Conservation (phyloP, 2,888 invertebrate genomes). For the Lamellibrachia satsuma region DNA sequence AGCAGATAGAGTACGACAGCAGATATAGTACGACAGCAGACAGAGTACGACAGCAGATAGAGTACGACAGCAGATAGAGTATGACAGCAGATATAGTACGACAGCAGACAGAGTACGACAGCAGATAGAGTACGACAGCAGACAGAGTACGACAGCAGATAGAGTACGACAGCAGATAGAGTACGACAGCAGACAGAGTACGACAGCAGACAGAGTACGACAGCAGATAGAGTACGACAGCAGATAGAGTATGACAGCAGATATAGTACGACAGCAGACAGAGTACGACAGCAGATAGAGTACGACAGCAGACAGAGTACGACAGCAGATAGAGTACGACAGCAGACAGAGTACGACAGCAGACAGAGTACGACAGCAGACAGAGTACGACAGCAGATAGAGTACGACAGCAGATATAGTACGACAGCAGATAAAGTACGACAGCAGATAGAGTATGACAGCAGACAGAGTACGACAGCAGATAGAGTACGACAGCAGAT, state of each 20-base stretch:
- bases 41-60: too few relatives aligned
- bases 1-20: neutral
- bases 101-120: too few relatives aligned
- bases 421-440: too few relatives aligned
- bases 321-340: neutral
- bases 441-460: neutral
- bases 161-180: too few relatives aligned
- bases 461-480: too few relatives aligned
- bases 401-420: neutral
- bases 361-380: neutral
- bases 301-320: neutral
- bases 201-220: too few relatives aligned
- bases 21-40: too few relatives aligned
- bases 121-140: neutral
- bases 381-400: too few relatives aligned
- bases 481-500: neutral
- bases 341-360: too few relatives aligned
- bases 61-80: neutral
- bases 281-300: too few relatives aligned
- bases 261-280: too few relatives aligned
- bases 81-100: neutral
- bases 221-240: neutral
- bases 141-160: too few relatives aligned
- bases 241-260: neutral
- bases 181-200: neutral